Evolutionary conservation across 2,113 vertebrate genomes (phyloP).

Genomic region (Chroicocephalus ridibundus): DNA sequence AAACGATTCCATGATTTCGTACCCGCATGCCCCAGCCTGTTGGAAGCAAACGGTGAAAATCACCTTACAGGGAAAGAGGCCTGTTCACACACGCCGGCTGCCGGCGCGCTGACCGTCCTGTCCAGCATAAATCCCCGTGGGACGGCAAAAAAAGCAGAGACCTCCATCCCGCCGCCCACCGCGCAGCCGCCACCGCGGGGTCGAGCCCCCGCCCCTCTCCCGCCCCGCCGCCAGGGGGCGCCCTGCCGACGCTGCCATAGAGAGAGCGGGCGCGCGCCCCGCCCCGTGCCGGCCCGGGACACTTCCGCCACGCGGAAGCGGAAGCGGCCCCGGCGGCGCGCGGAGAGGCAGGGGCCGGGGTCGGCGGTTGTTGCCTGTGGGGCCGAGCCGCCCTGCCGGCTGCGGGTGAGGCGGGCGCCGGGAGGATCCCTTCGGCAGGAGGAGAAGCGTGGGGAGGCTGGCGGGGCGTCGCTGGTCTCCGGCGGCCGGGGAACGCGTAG

Average conservation of each 20-base stretch:
- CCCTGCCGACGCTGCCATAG: background rate
- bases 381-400: background rate
- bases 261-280: background rate
- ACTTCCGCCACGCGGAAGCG: background rate
- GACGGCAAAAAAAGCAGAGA: fast-evolving
- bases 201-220: background rate
- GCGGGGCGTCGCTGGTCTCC: background rate
- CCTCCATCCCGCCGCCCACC: background rate
- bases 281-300: too few species aligned
- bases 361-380: background rate
- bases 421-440: background rate
- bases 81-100: too few species aligned
- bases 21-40: fast-evolving
- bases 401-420: background rate
- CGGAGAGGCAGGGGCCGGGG: background rate
- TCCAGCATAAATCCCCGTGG: fast-evolving
- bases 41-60: fast-evolving
- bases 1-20: fast-evolving
- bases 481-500: background rate
- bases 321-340: background rate
- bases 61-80: fast-evolving
- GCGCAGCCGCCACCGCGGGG: background rate
- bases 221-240: background rate
- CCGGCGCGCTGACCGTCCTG: fast-evolving
- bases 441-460: too few species aligned